Evolutionary conservation across 2,888 invertebrate species (phyloP), one percentile per base, ranked within the genome.

Genomic region (Pandemis heparana): DNA sequence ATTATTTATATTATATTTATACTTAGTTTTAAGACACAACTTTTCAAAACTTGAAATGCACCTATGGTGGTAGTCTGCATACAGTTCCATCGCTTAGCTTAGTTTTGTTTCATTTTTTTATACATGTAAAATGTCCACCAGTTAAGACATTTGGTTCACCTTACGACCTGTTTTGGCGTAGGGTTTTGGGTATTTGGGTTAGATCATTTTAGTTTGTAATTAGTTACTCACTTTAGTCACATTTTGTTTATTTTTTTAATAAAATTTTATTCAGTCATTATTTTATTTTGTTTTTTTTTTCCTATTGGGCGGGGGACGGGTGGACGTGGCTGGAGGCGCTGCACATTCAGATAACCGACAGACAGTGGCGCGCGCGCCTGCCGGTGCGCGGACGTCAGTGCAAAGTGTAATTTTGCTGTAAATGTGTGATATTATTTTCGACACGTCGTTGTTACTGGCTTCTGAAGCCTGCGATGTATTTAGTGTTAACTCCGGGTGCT

Each of bases 401-500:
- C 87, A 87, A 88, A 87, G 89, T 91, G 90, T 89, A 87, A 87
- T 88, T 86, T 89, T 89, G 91, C 89, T 92, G 89, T 92, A 90
- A 87, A 92, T 91, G 91, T 93, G 94, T 94, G 92, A 93, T 93
- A 94, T 92, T 92, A 92, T 92, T 92, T 93, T 89, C 86, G 85
- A 89, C 87, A 89, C 81, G 87, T 91, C 91, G 88, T 92, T 89
- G 86, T 90, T 89, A 87, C 87, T 81, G 92, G 93, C 93, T 94
- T 93, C 79, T 91, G 90, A 92, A 92, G 94, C 92, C 94, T 88
- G 89, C 91, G 83, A 90, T 92, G 92, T 93, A 92, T 88, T 91
- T 92, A 93, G 91, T 90, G 87, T 90, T 90, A 93, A 94, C 89
- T 91, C 90, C 93, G 92, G 94, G 94, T 94, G 94, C 94, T 94